phyloP scores from a whole-genome alignment of 2,888 invertebrate genomes.

The Cosmopolites sordidus region DNA sequence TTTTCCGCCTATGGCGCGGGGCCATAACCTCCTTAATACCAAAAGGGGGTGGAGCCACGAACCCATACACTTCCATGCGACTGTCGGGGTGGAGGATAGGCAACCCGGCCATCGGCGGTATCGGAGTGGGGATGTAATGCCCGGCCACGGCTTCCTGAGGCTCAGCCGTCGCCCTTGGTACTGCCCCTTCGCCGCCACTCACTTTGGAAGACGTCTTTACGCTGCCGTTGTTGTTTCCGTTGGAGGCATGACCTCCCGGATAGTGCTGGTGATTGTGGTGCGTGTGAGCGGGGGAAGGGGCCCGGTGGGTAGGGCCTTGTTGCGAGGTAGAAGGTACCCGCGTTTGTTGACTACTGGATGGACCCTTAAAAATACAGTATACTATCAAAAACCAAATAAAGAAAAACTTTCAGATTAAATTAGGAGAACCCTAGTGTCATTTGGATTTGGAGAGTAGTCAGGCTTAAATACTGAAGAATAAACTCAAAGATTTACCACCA shows the following conservation, averaged over 20 bases:
- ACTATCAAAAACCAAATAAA: too few species aligned
- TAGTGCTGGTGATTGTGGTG: slow-evolving; percentile 12
- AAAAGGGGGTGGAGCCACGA: slow-evolving; percentile 29
- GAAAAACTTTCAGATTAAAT: too few species aligned
- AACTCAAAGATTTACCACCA: too few species aligned
- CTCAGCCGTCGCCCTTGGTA: slow-evolving; percentile 14
- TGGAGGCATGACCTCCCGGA: neutral
- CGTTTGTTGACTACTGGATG: slow-evolving; percentile 27
- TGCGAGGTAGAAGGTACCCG: slow-evolving; percentile 10
- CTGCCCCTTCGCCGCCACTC: slow-evolving; percentile 28
- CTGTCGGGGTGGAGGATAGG: slow-evolving; percentile 31
- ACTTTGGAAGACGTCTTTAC: slow-evolving; percentile 30
- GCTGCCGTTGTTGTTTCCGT: slow-evolving; percentile 14
- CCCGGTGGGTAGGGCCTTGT: slow-evolving; percentile 5
- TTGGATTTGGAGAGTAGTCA: too few species aligned
- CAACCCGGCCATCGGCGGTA: slow-evolving; percentile 32
- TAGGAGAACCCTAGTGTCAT: too few species aligned
- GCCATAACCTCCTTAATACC: slow-evolving; percentile 44
- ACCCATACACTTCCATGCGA: slow-evolving; percentile 34
- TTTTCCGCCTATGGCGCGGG: slow-evolving; percentile 47
- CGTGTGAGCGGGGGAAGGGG: slow-evolving; percentile 2
- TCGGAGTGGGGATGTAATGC: slow-evolving; percentile 22
- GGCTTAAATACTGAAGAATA: too few species aligned
- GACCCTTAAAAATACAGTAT: slow-evolving; percentile 39
- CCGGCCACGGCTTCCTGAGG: slow-evolving; percentile 29